Base-by-base conservation (phyloP, 2,888 invertebrate genomes). In the Eueremaeus valkanovi region DNA sequence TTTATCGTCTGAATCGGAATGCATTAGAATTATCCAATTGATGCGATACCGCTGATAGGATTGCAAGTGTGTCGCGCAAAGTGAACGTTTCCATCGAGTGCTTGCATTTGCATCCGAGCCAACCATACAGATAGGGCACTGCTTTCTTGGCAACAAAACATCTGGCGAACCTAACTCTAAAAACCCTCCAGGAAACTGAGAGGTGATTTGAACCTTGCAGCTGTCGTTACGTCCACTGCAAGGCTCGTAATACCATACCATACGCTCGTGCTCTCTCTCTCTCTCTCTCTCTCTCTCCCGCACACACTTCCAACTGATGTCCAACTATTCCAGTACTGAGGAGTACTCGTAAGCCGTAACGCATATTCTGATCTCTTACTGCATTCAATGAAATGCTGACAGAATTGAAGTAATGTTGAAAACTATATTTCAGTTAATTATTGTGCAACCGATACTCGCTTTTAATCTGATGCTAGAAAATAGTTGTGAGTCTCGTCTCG, bases 91-190 rank as follows among this genome's bases (percentile, higher is more conserved):
- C 29, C 29, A 31, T 61, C n/a, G 8, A 66, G 36, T 66, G 63
- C 36, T 36, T 66, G 9, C 40, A 66, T 66, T 36, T 66, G 66
- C 66, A 66, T 61, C 31, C 36, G 36, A 66, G 66, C 8, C 66
- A 66, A 66, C n/a, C 31, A 6, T 66, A 66, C 5, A 33, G 40
- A 31, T 9, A 61, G 18, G 61, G 16, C 61, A 61, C 31, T 31
- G 61, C 61, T 31, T 61, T 61, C 3, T 24, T 5, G 40, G 9
- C 29, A 66, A 21, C 36, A 66, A 66, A 66, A 66, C 66, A 66
- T 66, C 66, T 66, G 66, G 66, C 66, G 66, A 66, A 66, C 66
- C 66, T 66, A 66, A 63, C 63, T 63, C 31, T 63, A 63, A 27
- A 61, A 66, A 31, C 66, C 66, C 66, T 66, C 66, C 66, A 66